Evolutionary conservation across 2,113 vertebrate species (phyloP).

Genomic region (Mirounga angustirostris): DNA sequence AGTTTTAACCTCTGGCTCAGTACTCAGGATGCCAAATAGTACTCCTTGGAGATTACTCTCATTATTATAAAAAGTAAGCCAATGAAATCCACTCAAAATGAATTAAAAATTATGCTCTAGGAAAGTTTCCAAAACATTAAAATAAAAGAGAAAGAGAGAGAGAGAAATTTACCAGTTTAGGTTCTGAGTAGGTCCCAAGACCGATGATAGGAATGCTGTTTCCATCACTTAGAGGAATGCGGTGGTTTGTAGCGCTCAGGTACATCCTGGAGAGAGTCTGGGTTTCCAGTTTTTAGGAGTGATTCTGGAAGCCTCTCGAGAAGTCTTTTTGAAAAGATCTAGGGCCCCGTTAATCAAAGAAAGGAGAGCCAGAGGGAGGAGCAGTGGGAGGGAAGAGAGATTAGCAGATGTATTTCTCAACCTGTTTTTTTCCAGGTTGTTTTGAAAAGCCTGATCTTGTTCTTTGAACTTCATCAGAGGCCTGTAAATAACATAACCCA

Average conservation of each 20-base stretch:
- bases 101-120: not conserved
- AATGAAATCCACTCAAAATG: not conserved
- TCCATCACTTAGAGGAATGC: conserved; percentile 91
- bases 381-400: conserved; percentile 20
- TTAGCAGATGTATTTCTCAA: conserved; percentile 58
- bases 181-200: conserved; percentile 93
- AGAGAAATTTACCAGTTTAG: conserved; percentile 87
- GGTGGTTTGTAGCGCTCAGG: conserved; percentile 88
- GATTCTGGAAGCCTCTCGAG: not conserved
- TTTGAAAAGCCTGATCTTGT: not conserved
- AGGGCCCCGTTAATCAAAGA: conserved; percentile 7
- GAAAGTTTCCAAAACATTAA: not conserved
- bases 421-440: not conserved
- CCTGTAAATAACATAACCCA: not conserved
- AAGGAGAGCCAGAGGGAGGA: conserved; percentile 48
- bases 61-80: not conserved
- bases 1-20: not conserved
- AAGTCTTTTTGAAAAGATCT: not conserved
- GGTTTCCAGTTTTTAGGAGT: not conserved
- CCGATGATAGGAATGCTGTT: conserved; percentile 93
- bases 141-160: not conserved
- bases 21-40: not conserved
- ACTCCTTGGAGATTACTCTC: not conserved
- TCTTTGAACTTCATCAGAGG: conserved; percentile 47
- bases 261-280: conserved; percentile 81